These are phyloP conservation scores for Lumbricus terrestris DNA, from an alignment of 2,888 invertebrate genomes.

Conservation along the genomic window DNA sequence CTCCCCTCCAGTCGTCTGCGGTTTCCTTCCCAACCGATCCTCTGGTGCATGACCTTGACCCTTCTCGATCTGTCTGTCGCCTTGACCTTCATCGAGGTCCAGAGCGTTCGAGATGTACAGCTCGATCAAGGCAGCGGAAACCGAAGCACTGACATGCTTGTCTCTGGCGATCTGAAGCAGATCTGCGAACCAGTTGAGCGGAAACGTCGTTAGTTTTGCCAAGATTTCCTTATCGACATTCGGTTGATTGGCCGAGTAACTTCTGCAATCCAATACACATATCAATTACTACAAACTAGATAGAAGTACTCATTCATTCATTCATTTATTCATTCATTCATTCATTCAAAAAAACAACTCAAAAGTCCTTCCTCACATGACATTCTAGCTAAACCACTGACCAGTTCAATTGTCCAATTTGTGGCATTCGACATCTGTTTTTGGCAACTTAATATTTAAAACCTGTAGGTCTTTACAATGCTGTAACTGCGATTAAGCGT, in stretches of 20 bases:
- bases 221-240: conserved; percentile 23
- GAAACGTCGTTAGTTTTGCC: conserved; percentile 42
- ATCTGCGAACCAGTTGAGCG: conserved; percentile 48
- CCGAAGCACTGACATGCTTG: conserved; percentile 43
- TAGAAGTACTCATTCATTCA: too few relatives aligned
- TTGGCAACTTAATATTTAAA: too few relatives aligned
- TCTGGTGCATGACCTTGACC: not conserved
- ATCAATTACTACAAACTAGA: too few relatives aligned
- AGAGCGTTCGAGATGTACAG: conserved; percentile 27
- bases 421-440: too few relatives aligned
- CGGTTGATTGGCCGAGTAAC: not conserved
- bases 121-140: conserved; percentile 42
- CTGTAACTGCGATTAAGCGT: too few relatives aligned
- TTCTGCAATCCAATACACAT: not conserved
- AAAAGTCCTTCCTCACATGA: too few relatives aligned
- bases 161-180: conserved; percentile 45
- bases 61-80: not conserved
- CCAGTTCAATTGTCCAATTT: too few relatives aligned
- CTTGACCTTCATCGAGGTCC: not conserved
- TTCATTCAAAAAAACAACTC: too few relatives aligned
- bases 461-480: too few relatives aligned
- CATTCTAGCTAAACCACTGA: too few relatives aligned
- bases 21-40: not conserved
- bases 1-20: not conserved
- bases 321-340: too few relatives aligned